A percentile compares a stretch with the other conserved stretches of the same genome.
These are phyloP conservation scores for Anser brachyrhynchus DNA, from an alignment of 2,113 vertebrate genomes.

Conservation along the genomic window DNA sequence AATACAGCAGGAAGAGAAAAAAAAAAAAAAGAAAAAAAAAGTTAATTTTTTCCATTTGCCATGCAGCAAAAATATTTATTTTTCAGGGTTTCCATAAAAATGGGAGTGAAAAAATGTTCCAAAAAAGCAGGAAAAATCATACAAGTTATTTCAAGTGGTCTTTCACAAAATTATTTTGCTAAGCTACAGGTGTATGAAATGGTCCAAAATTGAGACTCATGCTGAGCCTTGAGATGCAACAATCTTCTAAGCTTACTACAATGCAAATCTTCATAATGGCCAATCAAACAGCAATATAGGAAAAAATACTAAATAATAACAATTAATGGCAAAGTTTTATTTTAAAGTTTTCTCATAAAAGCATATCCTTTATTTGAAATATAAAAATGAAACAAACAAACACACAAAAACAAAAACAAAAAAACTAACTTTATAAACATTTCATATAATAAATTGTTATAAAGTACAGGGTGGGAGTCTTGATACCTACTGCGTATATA, in stretches of 20 bases:
- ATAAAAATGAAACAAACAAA: background rate
- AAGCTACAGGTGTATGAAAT: background rate
- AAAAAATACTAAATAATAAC: background rate
- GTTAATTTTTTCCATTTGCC: background rate
- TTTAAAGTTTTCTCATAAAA: background rate
- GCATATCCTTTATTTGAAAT: background rate
- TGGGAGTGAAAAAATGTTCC: background rate
- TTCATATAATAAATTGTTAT: background rate
- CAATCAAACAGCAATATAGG: background rate
- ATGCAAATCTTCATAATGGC: background rate
- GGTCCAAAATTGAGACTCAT: background rate
- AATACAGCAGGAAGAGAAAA: background rate
- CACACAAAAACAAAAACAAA: too few relatives aligned
- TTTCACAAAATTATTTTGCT: constrained; percentile 3
- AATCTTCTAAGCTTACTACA: background rate
- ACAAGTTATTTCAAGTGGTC: background rate
- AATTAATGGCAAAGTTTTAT: background rate
- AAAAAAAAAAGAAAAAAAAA: background rate
- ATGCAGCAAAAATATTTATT: background rate
- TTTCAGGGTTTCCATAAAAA: background rate
- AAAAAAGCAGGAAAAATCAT: background rate
- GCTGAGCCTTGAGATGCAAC: constrained; percentile 7
- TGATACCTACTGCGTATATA: background rate
- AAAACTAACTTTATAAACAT: background rate
- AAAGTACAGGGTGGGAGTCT: background rate